Base-by-base conservation (phyloP, 2,888 invertebrate species). In the Rhyacophila evoluta region DNA sequence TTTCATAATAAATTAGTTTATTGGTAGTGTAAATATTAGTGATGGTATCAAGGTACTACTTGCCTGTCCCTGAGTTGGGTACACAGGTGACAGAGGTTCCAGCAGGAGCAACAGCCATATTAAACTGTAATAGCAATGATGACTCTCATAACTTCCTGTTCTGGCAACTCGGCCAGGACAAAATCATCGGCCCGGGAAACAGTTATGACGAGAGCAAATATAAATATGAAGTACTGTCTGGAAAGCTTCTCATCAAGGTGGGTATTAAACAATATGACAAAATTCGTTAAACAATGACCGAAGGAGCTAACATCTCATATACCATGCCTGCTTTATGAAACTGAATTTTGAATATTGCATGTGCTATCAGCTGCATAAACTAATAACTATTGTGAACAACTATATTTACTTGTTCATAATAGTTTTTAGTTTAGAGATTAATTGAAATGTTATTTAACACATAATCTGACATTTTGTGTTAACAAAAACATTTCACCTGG, bases 191-290 rank as follows among this genome's bases (percentile, higher is more conserved):
- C 1, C 93, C 93, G 25, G 91, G 91, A 38, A 92, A 92, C 87
- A 84, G 87, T 41, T 89, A 90, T 84, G 91, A 93, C 85, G 88
- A 87, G 82, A 87, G 88, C 70, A 94, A 93, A 86, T 94, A 92
- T 84, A 92, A 92, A 84, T 94, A 93, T 86, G 92, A 93, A 87
- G 92, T 93, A 10, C 86, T 93, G 69, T 92, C 93, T 71, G 94
- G 94, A 83, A 92, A 90, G 83, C 89, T 94, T 38, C 89, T 88
- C 76, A 93, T 94, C 83, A 89, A 91, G 89, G 94, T 93, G 86
- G 90, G 90, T 88, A 70, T 75, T 71, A n/a, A n/a, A n/a, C n/a
- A n/a, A n/a, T n/a, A n/a, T n/a, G n/a, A n/a, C n/a, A n/a, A n/a
- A n/a, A n/a, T n/a, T n/a, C n/a, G n/a, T n/a, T n/a, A n/a, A n/a